These are phyloP conservation scores for Xestoiulus laeticollis DNA, from an alignment of 2,888 invertebrate species.

Conservation along the genomic window DNA sequence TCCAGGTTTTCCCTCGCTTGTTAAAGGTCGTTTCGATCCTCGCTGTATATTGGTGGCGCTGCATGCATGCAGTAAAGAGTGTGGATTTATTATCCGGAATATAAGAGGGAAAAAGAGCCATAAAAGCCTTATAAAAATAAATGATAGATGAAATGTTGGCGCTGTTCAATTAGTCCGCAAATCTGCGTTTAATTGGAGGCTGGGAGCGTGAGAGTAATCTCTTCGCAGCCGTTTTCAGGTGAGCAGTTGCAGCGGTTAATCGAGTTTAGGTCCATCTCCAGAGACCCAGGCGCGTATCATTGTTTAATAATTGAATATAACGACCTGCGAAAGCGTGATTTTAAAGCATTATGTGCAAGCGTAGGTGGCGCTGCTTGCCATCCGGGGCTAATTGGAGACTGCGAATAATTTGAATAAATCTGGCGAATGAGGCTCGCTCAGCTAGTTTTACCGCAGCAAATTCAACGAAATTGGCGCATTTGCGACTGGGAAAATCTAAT, in stretches of 20 bases:
- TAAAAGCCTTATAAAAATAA: conserved; percentile 39
- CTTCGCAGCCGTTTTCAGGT: conserved; percentile 53
- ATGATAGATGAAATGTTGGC: conserved; percentile 46
- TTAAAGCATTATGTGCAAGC: conserved; percentile 51
- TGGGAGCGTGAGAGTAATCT: conserved; percentile 47
- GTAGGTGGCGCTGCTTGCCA: conserved; percentile 16
- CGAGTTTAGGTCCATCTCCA: conserved; percentile 51
- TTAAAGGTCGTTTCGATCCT: no score
- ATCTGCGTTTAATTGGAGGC: conserved; percentile 36
- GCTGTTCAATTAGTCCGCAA: conserved; percentile 47
- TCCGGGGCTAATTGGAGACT: conserved; percentile 48
- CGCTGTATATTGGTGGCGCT: no score
- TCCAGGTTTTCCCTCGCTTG: no score
- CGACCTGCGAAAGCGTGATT: conserved; percentile 53
- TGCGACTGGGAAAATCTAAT: neutral
- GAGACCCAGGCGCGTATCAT: conserved; percentile 52
- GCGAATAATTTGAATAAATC: conserved; percentile 54
- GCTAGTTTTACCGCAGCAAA: conserved; percentile 47
- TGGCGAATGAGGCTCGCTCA: conserved; percentile 42
- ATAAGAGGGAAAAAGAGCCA: neutral
- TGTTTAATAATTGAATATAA: conserved; percentile 56
- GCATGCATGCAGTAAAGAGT: no score
- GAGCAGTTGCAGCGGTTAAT: conserved; percentile 51
- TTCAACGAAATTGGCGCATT: conserved; percentile 44
- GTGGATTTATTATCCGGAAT: no score